Base-by-base conservation (phyloP, 2,797 vertebrate species). In the Chaunax sp. region DNA sequence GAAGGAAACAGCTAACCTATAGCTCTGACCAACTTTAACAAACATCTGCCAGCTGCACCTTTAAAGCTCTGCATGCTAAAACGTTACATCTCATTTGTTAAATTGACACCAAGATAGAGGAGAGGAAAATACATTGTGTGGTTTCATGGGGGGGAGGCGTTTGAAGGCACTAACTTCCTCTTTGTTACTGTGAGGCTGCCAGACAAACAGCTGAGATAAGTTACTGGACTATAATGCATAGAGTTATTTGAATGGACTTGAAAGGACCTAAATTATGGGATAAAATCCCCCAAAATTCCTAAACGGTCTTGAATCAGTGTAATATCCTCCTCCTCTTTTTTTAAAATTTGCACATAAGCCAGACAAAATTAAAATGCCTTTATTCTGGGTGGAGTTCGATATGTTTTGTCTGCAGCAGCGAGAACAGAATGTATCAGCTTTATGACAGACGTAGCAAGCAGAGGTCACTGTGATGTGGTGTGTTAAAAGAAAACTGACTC, bases 361-460 rank as follows among this genome's bases (percentile, higher is more conserved):
- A 38, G 16, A 4, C 19, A 18, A 52, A 10, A 33, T 6, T 40
- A 43, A 56, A 62, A 65, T 8, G 8, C 49, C 28, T 7, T 5
- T 59, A 35, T 16, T 37, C 10, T 51, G n/a, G 40, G 16, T 45
- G 40, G 19, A 26, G 12, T 22, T 53, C 0, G 1, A 12, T n/a
- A 8, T 47, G 63, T 73, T 79, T 59, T 44, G 61, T 66, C 28
- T 5, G 3, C 3, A 9, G 2, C 51, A 35, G 14, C 52, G 46
- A 46, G 61, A 80, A 73, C 68, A 73, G 35, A 69, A 59, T 56
- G 58, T 60, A 22, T 70, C 65, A 33, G 38, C 19, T 45, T 13
- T 10, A 28, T 40, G 33, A 49, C 6, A n/a, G 18, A 55, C 41
- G 13, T 44, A 67, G 25, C 13, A 20, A 47, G 19, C 54, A 44